Evolutionary conservation across 2,113 vertebrate genomes (phyloP).

Genomic region (Eurystomus gularis): DNA sequence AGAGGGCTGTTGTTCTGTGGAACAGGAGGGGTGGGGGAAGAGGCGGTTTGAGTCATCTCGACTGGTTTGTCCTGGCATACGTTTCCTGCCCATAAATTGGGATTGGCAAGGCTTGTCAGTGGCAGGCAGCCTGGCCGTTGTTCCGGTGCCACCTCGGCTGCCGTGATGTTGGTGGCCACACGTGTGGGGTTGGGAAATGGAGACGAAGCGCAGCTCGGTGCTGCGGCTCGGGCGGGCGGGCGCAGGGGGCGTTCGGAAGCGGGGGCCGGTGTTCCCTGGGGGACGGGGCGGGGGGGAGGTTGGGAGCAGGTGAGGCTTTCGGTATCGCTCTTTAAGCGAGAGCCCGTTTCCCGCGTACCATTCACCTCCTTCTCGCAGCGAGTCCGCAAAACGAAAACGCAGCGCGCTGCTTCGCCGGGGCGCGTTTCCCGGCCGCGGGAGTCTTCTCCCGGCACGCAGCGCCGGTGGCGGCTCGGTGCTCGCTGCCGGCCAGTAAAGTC

Average conservation of each 20-base stretch:
- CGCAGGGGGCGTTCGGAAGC: neutral
- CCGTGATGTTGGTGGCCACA: neutral
- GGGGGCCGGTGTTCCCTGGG: neutral
- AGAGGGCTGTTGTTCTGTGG: slow-evolving; percentile 67
- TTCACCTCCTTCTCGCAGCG: neutral
- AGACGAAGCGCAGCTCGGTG: neutral
- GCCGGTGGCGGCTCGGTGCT: too few species aligned
- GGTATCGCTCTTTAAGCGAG: rapidly evolving
- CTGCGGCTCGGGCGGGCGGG: neutral
- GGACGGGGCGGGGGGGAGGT: too few species aligned
- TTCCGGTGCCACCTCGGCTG: neutral
- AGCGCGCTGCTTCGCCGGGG: neutral
- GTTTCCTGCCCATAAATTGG: slow-evolving; percentile 75
- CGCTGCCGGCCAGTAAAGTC: neutral
- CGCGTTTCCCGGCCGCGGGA: neutral
- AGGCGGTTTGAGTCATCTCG: slow-evolving; percentile 73
- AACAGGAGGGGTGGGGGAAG: slow-evolving; percentile 65
- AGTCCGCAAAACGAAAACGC: neutral
- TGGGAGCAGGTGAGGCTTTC: neutral
- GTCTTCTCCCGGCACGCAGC: neutral
- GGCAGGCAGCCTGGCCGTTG: neutral
- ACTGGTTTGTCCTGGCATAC: slow-evolving; percentile 75
- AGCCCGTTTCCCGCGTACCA: rapidly evolving
- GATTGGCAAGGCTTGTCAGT: slow-evolving; percentile 35
- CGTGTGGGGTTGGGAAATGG: neutral